Base-by-base conservation (phyloP, 2,113 vertebrate species). In the Hymenochirus boettgeri region DNA sequence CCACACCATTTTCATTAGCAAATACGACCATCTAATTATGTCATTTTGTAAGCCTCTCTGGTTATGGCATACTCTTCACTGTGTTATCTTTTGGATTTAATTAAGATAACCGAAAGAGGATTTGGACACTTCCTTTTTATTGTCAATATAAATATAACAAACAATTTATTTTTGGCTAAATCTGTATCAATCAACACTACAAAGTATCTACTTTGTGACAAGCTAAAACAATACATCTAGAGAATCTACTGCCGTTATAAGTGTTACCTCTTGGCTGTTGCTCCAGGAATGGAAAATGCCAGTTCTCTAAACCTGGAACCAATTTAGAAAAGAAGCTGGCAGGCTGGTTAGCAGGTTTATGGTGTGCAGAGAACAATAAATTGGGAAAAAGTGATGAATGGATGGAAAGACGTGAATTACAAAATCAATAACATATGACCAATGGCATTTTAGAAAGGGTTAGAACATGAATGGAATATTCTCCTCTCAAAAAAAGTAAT, bases 301-400 rank as follows among this genome's bases (percentile, higher is more conserved):
- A 88, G 80, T 80, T 72, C 87, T 86, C 77, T 86, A 87, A 91
- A 81, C 76, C 77, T 26, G 80, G 85, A 89, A 78, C 76, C 80
- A 92, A 74, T 87, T 88, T 92, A 85, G 86, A 88, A 84, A 92
- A 78, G 81, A 90, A 79, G 83, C 88, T 55, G 77, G 83, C 84
- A 74, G 73, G 79, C 88, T 92, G 83, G 74, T 73, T 50, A 77
- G 73, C 51, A 74, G 60, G 73, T 77, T 62, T 75, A 65, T 53
- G 57, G 51, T 58, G 55, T 24, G 57, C 54, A 58, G 75, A 75
- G 77, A 72, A 59, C 42, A 69, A 60, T 69, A 57, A 69, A 69
- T 60, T 29, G 65, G 57, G 59, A 67, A 33, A 67, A 47, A 47
- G 47, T 23, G 33, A 51, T 59, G 60, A 70, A 74, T 0, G 57